A percentile compares a stretch with the other conserved stretches of the same genome.
Evolutionary conservation across 2,888 invertebrate species (phyloP).

Genomic region (Ennomos erosarius): DNA sequence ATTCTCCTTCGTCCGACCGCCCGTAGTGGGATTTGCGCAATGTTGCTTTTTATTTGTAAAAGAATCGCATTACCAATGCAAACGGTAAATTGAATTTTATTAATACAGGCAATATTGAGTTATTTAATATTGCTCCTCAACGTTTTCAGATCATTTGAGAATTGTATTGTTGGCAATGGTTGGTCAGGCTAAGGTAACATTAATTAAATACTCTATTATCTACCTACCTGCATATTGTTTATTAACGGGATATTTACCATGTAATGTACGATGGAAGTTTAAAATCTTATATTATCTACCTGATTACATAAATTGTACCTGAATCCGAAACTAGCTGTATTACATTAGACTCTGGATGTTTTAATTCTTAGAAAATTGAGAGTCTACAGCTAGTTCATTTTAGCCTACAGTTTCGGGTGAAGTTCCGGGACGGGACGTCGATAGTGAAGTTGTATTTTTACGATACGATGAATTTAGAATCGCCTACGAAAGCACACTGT

Average conservation of each 20-base stretch:
- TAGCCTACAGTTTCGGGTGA: slow-evolving; percentile 18
- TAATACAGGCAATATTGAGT: neutral
- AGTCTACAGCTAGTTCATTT: slow-evolving; percentile 2
- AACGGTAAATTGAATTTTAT: slow-evolving; percentile 16
- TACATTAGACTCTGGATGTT: no score
- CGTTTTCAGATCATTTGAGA: no score
- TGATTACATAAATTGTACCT: no score
- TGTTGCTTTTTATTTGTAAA: slow-evolving; percentile 21
- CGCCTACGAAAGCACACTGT: slow-evolving; percentile 82
- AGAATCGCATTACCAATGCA: slow-evolving; percentile 23
- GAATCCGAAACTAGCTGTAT: neutral
- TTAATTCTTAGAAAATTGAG: no score
- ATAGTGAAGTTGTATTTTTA: slow-evolving; percentile 67
- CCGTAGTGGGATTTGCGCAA: slow-evolving; percentile 50
- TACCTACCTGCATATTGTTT: no score
- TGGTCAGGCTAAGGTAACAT: neutral
- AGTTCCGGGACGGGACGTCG: slow-evolving; percentile 36
- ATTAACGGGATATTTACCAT: no score
- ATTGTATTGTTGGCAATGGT: no score
- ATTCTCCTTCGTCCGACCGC: slow-evolving; percentile 53
- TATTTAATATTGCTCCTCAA: no score
- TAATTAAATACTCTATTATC: no score
- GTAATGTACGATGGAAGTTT: no score
- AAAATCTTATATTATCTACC: no score
- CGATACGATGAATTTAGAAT: slow-evolving; percentile 82